A percentile compares a stretch with the other conserved stretches of the same genome.
Conservation (phyloP, 2,888 invertebrate species). For the Chymomyza fuscimana region DNA sequence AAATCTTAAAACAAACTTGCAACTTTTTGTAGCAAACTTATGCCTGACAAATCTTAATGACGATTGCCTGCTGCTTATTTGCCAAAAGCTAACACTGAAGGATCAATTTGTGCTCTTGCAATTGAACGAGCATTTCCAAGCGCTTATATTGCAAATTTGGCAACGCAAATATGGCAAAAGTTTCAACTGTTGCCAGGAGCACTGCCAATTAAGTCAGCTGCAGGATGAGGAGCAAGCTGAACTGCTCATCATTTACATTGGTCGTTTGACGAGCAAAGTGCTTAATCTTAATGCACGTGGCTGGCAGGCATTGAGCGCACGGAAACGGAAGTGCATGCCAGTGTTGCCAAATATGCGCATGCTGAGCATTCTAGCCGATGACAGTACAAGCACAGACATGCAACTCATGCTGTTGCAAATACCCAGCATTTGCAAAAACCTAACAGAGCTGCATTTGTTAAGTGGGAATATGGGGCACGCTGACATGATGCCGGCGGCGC, state of each 20-base stretch:
- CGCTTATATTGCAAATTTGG: constrained; percentile 53
- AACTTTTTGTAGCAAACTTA: not conserved
- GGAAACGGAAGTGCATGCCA: constrained; percentile 16
- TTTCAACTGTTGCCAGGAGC: constrained; percentile 45
- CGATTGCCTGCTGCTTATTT: constrained; percentile 61
- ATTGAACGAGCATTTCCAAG: constrained; percentile 38
- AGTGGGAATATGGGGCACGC: constrained; percentile 8
- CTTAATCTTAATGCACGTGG: constrained; percentile 41
- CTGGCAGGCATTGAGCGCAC: constrained; percentile 24
- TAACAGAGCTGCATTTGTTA: constrained; percentile 45
- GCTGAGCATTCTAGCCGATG: constrained; percentile 38
- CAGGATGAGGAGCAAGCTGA: constrained; percentile 33
- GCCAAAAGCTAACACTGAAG: constrained; percentile 39
- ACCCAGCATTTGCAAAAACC: constrained; percentile 33
- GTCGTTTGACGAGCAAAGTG: constrained; percentile 38
- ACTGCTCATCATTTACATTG: constrained; percentile 38
- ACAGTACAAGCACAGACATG: constrained; percentile 11
- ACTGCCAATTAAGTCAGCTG: constrained; percentile 38
- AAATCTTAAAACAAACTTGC: not conserved
- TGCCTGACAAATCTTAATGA: constrained; percentile 41
- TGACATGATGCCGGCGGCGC: constrained; percentile 17
- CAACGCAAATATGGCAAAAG: constrained; percentile 37
- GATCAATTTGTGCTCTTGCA: constrained; percentile 54
- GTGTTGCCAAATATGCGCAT: constrained; percentile 26
- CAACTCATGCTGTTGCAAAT: constrained; percentile 37